Percentiles rank a stretch among this genome's conserved stretches.
Evolutionary conservation across 2,797 vertebrate species (phyloP).

Genomic region (Tokudaia muenninki): DNA sequence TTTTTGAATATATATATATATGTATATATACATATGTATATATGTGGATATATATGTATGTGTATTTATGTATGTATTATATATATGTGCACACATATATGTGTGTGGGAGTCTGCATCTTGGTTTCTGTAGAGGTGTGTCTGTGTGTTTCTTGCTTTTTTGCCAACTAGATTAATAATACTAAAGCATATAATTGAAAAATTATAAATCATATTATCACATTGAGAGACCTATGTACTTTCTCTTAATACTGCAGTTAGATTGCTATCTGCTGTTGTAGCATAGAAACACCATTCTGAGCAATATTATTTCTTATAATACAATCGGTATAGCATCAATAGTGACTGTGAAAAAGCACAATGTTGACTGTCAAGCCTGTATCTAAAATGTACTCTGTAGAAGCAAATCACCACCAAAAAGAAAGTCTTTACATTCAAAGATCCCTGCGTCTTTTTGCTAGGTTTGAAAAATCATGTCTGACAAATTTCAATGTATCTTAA

Average conservation of each 20-base stretch:
- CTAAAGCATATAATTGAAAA: constrained; percentile 29
- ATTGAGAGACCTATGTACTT: not conserved
- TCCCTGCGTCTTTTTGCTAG: not conserved
- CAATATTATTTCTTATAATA: not conserved
- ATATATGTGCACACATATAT: not conserved
- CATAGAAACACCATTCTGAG: constrained; percentile 7
- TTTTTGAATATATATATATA: not conserved
- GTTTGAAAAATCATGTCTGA: not conserved
- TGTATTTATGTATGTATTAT: not conserved
- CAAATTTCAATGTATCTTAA: not conserved
- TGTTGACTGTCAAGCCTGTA: not conserved
- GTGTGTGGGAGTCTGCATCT: not conserved
- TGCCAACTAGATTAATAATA: not conserved
- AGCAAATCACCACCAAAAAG: constrained; percentile 2
- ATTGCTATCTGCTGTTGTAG: not conserved
- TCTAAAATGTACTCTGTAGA: not conserved
- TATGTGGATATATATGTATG: not conserved
- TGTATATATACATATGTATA: too few relatives aligned
- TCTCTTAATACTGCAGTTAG: not conserved
- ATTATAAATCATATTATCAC: not conserved
- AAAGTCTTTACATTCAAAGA: not conserved
- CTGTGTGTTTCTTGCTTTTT: not conserved
- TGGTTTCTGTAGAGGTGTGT: not conserved
- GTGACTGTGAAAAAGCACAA: not conserved
- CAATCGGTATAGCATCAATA: not conserved